Evolutionary conservation across 2,113 vertebrate species (phyloP).

Genomic region (Lampris incognitus): DNA sequence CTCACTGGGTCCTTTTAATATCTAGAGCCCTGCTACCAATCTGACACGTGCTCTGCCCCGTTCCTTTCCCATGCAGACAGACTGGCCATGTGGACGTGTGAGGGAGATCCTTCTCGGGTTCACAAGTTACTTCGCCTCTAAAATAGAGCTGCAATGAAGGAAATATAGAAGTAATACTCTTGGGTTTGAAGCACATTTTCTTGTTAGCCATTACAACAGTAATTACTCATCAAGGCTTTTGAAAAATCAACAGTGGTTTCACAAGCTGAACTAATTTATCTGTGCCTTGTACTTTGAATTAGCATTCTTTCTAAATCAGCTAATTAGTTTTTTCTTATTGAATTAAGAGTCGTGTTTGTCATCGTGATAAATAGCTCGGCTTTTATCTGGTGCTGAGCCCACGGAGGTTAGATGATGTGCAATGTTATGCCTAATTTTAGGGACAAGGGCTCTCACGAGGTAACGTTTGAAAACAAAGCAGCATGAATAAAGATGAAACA

Average conservation of each 20-base stretch:
- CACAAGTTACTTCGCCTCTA: too few relatives aligned
- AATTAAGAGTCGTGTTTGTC: constrained; percentile 56
- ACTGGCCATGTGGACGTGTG: too few relatives aligned
- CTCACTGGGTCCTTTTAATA: too few relatives aligned
- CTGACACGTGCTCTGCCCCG: too few relatives aligned
- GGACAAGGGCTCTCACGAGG: background rate
- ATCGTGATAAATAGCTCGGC: constrained; percentile 40
- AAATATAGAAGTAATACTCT: background rate
- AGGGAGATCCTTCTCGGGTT: too few relatives aligned
- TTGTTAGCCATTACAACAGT: constrained; percentile 32
- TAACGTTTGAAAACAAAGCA: background rate
- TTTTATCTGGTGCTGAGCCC: constrained; percentile 27
- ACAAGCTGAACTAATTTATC: constrained; percentile 64
- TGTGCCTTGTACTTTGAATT: constrained; percentile 43
- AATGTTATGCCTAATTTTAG: background rate
- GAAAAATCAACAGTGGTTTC: constrained; percentile 52
- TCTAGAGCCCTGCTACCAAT: too few relatives aligned
- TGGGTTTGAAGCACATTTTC: constrained; percentile 4
- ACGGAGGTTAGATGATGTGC: background rate
- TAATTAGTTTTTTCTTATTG: constrained; percentile 64
- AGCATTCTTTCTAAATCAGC: constrained; percentile 49
- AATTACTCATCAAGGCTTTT: constrained; percentile 26
- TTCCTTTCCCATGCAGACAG: too few relatives aligned
- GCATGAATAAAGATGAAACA: background rate
- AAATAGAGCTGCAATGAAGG: too few relatives aligned